Evolutionary conservation across 2,888 invertebrate genomes (phyloP), one percentile per base, ranked within the genome.

Genomic region (Conchocele bisecta): DNA sequence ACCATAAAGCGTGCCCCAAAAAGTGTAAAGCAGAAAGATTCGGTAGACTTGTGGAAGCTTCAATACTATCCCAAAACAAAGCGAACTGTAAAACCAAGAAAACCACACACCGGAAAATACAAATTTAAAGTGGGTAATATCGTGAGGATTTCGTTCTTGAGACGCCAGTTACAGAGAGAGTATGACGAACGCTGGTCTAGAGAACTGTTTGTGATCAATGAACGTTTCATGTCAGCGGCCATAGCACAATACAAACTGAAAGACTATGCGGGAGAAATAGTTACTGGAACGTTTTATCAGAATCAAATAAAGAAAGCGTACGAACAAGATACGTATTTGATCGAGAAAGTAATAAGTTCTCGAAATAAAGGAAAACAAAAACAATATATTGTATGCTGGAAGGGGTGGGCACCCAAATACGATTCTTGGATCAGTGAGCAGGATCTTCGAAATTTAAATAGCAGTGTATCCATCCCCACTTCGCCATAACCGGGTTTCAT

Each of bases 291-390:
- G 6, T 65, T 65, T 26, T 70, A 56, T 44, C 59, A 71, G 53
- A 72, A 71, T n/a, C 65, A 71, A 20, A n/a, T 65, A 46, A 70
- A 48, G 9, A 64, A 59, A 39, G 70, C 70, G 29, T 64, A 57
- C 39, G 64, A 70, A 24, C 51, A 59, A 53, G 35, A 64, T 24
- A 22, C 29, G 29, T 70, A 64, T 39, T 51, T 64, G 35, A 58
- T 70, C 22, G 69, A 64, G 29, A 64, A 65, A 35, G 64, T 64
- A 13, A 22, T 63, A n/a, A 63, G 44, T 50, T 48, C 69, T 9
- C 24, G 51, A n/a, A 44, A 35, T 39, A 37, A 37, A 0, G 44
- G 44, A 11, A 41, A 54, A 3, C 22, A 31, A 46, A 70, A 64
- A 35, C 22, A 53, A 11, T 50, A 31, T 24, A 28, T 64, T 17